Evolutionary conservation across 2,888 invertebrate genomes (phyloP), one percentile per base, ranked within the genome.

Genomic region (Formica aserva): DNA sequence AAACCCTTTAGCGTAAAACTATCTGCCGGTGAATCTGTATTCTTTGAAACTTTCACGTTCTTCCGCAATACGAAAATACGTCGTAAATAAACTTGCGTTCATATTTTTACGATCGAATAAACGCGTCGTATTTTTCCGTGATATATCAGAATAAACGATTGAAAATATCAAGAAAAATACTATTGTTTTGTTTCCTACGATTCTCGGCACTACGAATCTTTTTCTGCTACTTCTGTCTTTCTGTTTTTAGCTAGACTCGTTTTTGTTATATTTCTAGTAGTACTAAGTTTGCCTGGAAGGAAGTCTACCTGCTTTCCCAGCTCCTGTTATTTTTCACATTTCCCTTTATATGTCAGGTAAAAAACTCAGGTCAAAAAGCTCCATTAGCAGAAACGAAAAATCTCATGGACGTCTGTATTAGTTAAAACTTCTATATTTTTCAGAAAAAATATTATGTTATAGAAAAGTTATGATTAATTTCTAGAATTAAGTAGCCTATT

Each of bases 41-140:
- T 83, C 82, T 86, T 65, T 11, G 82, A 84, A 85, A 88, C 26
- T 80, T 45, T 1, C 38, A 48, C 22, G 6, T 18, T 45, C 9
- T 48, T 15, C 41, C 45, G 22, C 75, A 18, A 29, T 32, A 38
- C 38, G 18, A 22, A 66, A 38, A 66, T 26, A 66, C 32, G n/a
- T 32, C 32, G 8, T 48, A 45, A 32, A 13, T 6, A 15, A 55
- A 0, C 18, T 41, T 41, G 4, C 13, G 11, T 38, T 57, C 13
- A 15, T 26, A 38, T 3, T 38, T 71, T 38, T 41, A 72, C 26
- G 5, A 26, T 11, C 41, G 13, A 62, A 29, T 29, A 29, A 45
- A 29, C 29, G 4, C 2, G 15, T 63, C 4, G 41, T 62, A 41
- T n/a, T 41, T 41, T 60, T 41, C 29, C 11, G 6, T 3, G n/a